Evolutionary conservation across 64 coral and sea anemone species (phyloP).

Genomic region (Platygyra sinensis): DNA sequence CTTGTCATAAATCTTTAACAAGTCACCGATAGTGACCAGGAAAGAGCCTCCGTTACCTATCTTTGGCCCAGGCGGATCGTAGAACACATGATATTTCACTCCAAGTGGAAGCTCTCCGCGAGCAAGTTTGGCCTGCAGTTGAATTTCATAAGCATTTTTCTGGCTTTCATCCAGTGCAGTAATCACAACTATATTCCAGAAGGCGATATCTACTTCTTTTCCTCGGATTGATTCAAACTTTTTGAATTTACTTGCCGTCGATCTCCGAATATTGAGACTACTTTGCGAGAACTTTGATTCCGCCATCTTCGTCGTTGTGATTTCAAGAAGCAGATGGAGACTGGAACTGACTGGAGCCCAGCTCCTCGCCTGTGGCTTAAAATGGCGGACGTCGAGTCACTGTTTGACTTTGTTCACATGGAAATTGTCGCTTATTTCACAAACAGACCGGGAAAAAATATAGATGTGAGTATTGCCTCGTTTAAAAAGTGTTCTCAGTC

Average conservation of each 20-base stretch:
- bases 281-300: conserved; percentile 47
- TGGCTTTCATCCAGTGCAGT: conserved; percentile 86
- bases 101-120: conserved; percentile 85
- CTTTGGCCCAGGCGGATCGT: conserved; percentile 89
- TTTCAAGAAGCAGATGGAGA: not conserved
- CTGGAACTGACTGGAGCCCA: not conserved
- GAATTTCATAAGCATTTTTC: conserved; percentile 79
- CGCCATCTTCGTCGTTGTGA: conserved; percentile 52
- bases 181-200: conserved; percentile 94
- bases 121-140: conserved; percentile 74
- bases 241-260: conserved; percentile 76
- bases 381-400: conserved; percentile 96
- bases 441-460: conserved; percentile 78
- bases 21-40: conserved; percentile 63
- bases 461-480: conserved; percentile 54
- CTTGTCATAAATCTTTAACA: conserved; percentile 68
- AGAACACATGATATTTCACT: conserved; percentile 82
- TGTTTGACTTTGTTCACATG: conserved; percentile 97
- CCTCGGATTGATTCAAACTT: conserved; percentile 86
- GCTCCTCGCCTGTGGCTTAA: conserved; percentile 13
- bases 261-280: conserved; percentile 73
- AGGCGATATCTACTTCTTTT: conserved; percentile 66
- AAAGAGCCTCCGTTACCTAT: conserved; percentile 96
- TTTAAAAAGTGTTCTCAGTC: not conserved
- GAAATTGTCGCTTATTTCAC: conserved; percentile 92